phyloP scores from a whole-genome alignment of 2,888 invertebrate genomes.

The Arrhopalites spinosus region DNA sequence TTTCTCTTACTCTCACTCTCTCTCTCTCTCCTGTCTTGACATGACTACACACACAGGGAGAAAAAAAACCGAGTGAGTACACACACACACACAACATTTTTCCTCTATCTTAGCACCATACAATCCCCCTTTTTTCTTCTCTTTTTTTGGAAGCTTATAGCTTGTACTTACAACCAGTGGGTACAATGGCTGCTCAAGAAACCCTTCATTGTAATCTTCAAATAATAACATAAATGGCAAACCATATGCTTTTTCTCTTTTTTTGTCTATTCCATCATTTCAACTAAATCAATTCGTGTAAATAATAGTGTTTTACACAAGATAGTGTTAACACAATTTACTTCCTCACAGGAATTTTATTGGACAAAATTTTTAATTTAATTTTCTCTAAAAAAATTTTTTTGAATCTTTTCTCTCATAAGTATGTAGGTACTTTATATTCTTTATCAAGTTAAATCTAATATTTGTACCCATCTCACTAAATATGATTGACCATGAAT shows the following conservation, averaged over 20 bases:
- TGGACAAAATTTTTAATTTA: too few relatives aligned
- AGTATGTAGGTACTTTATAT: too few relatives aligned
- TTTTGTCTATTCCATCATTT: background rate
- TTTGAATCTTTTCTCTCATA: too few relatives aligned
- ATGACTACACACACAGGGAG: background rate
- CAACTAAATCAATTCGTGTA: background rate
- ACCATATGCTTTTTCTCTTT: background rate
- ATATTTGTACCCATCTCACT: too few relatives aligned
- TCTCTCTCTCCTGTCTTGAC: background rate
- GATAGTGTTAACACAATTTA: too few relatives aligned
- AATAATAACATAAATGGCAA: background rate
- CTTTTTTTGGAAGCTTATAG: background rate
- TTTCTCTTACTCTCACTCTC: background rate
- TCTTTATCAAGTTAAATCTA: too few relatives aligned
- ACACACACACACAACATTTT: slow-evolving; percentile 16
- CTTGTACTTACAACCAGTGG: background rate
- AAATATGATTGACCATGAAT: too few relatives aligned
- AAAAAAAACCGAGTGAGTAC: background rate
- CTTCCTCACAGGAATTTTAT: too few relatives aligned
- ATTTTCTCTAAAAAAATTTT: too few relatives aligned
- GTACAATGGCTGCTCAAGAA: background rate
- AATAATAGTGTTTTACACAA: too few relatives aligned
- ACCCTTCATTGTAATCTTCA: background rate
- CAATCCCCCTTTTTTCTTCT: background rate
- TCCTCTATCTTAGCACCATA: background rate